These are phyloP conservation scores for Drosophila ananassae DNA, from an alignment of 1,140 invertebrate species.

Conservation along the genomic window DNA sequence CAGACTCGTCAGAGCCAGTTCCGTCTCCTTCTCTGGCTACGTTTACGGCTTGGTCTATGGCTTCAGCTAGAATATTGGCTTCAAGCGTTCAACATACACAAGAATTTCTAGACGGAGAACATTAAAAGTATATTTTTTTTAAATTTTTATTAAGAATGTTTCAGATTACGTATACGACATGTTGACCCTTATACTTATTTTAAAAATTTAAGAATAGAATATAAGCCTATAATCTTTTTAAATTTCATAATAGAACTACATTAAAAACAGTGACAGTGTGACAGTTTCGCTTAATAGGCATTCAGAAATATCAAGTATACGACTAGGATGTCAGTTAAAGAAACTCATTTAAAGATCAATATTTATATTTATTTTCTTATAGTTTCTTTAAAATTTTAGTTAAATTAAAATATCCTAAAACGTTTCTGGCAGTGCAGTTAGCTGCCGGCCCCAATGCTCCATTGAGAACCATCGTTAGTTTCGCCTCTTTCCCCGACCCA, in stretches of 20 bases:
- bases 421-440: slow-evolving; percentile 2
- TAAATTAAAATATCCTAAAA: not conserved
- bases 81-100: slow-evolving; percentile 9
- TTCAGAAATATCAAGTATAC: not conserved
- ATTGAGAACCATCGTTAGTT: slow-evolving; percentile 40
- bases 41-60: slow-evolving; percentile 30
- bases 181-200: not conserved
- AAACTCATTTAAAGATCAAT: not conserved
- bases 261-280: no score
- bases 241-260: no score
- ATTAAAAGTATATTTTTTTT: not conserved
- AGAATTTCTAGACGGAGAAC: slow-evolving; percentile 1
- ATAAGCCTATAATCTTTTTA: no score
- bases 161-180: not conserved
- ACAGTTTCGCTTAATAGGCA: no score
- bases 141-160: not conserved
- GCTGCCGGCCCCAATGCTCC: slow-evolving; percentile 24
- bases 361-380: not conserved
- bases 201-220: no score
- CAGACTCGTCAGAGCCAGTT: slow-evolving; percentile 10
- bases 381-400: not conserved
- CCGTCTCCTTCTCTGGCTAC: slow-evolving; percentile 19
- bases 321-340: not conserved
- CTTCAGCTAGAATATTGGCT: slow-evolving; percentile 30
- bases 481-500: slow-evolving; percentile 28